These are phyloP conservation scores for Anolis carolinensis DNA, from an alignment of 2,113 vertebrate genomes.

Conservation along the genomic window DNA sequence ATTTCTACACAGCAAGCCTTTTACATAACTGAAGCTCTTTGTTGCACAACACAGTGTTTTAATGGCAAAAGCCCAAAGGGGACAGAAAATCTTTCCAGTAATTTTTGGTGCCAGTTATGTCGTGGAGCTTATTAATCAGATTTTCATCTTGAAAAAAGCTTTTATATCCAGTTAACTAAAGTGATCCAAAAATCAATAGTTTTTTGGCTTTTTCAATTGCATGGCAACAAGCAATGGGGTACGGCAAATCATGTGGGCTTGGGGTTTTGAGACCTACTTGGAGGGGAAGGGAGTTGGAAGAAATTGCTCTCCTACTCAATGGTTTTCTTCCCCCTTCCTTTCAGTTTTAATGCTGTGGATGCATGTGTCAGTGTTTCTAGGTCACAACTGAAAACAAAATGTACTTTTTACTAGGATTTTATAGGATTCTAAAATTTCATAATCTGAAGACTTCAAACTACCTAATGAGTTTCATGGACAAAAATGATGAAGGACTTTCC, in stretches of 20 bases:
- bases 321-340: neutral
- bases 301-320: neutral
- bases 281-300: neutral
- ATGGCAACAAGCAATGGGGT: neutral
- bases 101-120: slow-evolving; percentile 32
- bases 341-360: slow-evolving; percentile 32
- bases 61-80: slow-evolving; percentile 13
- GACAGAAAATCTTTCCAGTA: neutral
- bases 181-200: slow-evolving; percentile 2
- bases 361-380: slow-evolving; percentile 25
- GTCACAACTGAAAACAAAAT: slow-evolving; percentile 21
- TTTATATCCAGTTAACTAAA: neutral
- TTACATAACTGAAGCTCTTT: neutral
- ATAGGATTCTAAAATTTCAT: slow-evolving; percentile 39
- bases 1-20: neutral
- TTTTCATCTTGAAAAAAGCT: slow-evolving; percentile 32
- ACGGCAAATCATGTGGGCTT: slow-evolving; percentile 12
- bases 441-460: slow-evolving; percentile 28
- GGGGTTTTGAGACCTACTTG: neutral
- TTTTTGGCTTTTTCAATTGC: slow-evolving; percentile 15
- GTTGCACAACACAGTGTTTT: slow-evolving; percentile 25
- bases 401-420: slow-evolving; percentile 23
- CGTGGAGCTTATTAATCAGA: slow-evolving; percentile 20
- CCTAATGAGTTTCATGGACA: slow-evolving; percentile 28
- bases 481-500: slow-evolving; percentile 25